phyloP scores from a whole-genome alignment of 2,113 vertebrate genomes.

The Caranx melampygus region DNA sequence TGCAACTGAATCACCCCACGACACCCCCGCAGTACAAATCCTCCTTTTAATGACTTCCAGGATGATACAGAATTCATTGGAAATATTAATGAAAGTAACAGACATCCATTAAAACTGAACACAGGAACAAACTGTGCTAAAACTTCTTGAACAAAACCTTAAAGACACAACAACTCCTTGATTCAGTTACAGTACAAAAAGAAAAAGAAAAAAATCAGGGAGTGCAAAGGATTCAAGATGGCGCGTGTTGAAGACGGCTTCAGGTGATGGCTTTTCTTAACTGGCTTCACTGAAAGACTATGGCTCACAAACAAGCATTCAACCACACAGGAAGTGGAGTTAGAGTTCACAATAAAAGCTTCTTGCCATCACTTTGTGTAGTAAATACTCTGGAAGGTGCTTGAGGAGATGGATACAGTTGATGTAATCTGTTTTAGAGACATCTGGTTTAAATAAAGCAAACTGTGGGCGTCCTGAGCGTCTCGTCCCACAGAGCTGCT shows the following conservation, averaged over 20 bases:
- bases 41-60: conserved; percentile 44
- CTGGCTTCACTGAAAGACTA: background rate
- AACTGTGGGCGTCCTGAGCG: no score
- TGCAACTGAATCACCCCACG: background rate
- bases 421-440: no score
- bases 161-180: background rate
- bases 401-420: background rate
- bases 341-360: background rate
- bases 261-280: background rate
- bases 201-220: background rate
- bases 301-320: background rate
- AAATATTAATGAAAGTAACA: conserved; percentile 26
- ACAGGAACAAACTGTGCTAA: background rate
- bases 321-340: background rate
- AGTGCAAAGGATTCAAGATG: background rate
- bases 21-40: conserved; percentile 26
- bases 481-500: no score
- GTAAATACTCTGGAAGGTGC: conserved; percentile 17
- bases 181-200: background rate
- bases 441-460: no score
- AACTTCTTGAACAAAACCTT: background rate
- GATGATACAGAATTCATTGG: conserved; percentile 25
- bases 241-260: background rate
- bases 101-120: conserved; percentile 1
- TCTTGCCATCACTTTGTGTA: background rate